Base-by-base conservation (phyloP, 2,797 vertebrate species). In the Discoglossus pictus region DNA sequence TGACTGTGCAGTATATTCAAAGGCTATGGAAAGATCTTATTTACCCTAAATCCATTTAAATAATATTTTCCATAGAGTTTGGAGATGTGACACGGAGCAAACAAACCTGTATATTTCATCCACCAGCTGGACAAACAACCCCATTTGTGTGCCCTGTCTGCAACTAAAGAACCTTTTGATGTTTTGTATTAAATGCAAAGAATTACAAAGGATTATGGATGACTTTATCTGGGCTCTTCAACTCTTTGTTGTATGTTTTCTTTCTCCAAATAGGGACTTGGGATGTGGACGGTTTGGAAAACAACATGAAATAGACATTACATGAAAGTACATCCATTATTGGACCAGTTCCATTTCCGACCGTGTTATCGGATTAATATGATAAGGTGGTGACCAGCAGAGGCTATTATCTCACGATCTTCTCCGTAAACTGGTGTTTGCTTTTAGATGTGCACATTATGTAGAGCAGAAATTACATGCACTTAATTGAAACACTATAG, bases 81-180 rank as follows among this genome's bases (percentile, higher is more conserved):
- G 16, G 39, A 6, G 58, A 61, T 15, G 15, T 38, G 66, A 69
- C 54, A 47, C 9, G 48, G 25, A 48, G 50, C 51, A 69, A 69
- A 62, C 39, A 62, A 44, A 39, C 7, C 21, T 62, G 67, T 13
- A 27, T 11, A 48, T 54, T 38, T 34, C 40, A n/a, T 15, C 34
- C 54, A 36, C 27, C 67, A 69, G 59, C 50, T 69, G 67, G 35
- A 21, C 67, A 69, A 69, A 69, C 36, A 44, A 55, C 34, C 40
- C 18, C 35, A 60, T 50, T 5, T 40, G n/a, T 61, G 56, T 68
- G 27, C 40, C n/a, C n/a, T 38, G 20, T 43, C 20, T 54, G 11
- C 23, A 20, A 66, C 8, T 60, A 20, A 35, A 31, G 31, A 10
- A 10, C 11, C 2, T 25, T 68, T 61, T 46, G 48, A 68, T 61